A percentile compares a stretch with the other conserved stretches of the same genome.
phyloP scores from a whole-genome alignment of 92 coral and sea anemone species.

The Phenganax subtilis region DNA sequence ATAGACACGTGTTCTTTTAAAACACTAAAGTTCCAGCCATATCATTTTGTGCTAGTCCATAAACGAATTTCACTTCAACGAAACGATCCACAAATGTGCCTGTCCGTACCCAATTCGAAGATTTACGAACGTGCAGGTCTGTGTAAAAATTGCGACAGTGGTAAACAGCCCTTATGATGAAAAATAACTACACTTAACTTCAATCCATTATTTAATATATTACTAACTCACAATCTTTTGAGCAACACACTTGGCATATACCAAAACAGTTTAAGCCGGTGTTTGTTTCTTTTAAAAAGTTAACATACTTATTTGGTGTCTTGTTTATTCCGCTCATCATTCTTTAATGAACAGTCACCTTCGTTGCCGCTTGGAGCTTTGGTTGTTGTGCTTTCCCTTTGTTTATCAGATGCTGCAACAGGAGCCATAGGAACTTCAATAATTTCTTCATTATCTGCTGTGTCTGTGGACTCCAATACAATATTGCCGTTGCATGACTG shows the following conservation, averaged over 20 bases:
- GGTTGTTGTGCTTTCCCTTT: not conserved
- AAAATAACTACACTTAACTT: too few species aligned
- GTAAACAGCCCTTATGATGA: too few species aligned
- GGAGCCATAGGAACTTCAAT: constrained; percentile 22
- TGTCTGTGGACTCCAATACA: not conserved
- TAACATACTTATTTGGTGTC: not conserved
- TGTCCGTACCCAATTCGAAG: too few species aligned
- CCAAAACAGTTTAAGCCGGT: not conserved
- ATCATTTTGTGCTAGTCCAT: too few species aligned
- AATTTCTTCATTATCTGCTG: constrained; percentile 3
- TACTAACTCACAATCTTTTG: not conserved
- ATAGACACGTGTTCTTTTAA: too few species aligned
- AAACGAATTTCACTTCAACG: too few species aligned
- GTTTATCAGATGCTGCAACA: not conserved
- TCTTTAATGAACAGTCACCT: not conserved
- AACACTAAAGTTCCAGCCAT: too few species aligned
- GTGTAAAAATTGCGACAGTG: too few species aligned
- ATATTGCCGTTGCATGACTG: not conserved
- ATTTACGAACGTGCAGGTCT: too few species aligned
- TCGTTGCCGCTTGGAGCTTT: not conserved
- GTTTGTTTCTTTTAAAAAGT: not conserved
- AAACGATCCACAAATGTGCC: too few species aligned
- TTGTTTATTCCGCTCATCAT: not conserved
- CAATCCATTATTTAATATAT: too few species aligned
- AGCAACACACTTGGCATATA: not conserved